phyloP scores from a whole-genome alignment of 2,113 vertebrate genomes.

The Euleptes europaea region DNA sequence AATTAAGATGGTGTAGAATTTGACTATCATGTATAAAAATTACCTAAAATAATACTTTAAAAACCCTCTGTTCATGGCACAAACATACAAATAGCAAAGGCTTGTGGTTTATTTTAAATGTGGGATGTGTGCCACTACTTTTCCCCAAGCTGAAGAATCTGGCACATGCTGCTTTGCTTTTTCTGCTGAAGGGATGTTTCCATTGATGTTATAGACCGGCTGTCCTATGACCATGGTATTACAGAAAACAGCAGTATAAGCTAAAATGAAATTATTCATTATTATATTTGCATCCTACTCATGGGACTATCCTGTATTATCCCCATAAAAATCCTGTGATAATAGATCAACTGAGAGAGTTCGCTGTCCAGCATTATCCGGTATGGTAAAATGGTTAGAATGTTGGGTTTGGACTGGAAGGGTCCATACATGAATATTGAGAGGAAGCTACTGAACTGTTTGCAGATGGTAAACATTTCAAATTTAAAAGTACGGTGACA shows the following conservation, averaged over 20 bases:
- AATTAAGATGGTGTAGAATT: neutral
- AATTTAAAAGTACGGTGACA: neutral
- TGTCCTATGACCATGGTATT: neutral
- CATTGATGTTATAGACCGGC: neutral
- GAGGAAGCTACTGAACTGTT: neutral
- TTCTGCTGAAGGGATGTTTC: neutral
- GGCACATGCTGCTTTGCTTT: neutral
- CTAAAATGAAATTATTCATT: neutral
- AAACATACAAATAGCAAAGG: neutral
- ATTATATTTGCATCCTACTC: neutral
- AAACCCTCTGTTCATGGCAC: neutral
- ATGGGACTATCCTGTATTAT: neutral
- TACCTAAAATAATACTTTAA: neutral
- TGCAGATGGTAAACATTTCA: neutral
- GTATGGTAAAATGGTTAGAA: too few relatives aligned
- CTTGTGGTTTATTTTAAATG: neutral
- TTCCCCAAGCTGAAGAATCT: neutral
- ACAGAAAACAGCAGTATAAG: neutral
- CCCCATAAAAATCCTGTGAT: neutral
- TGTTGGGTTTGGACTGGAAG: too few relatives aligned
- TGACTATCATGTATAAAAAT: conserved; percentile 8
- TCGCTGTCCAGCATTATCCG: neutral
- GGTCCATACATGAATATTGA: too few relatives aligned
- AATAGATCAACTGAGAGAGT: neutral
- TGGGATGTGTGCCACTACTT: neutral